Base-by-base conservation (phyloP, 2,888 invertebrate genomes). In the Thelaira solivaga region DNA sequence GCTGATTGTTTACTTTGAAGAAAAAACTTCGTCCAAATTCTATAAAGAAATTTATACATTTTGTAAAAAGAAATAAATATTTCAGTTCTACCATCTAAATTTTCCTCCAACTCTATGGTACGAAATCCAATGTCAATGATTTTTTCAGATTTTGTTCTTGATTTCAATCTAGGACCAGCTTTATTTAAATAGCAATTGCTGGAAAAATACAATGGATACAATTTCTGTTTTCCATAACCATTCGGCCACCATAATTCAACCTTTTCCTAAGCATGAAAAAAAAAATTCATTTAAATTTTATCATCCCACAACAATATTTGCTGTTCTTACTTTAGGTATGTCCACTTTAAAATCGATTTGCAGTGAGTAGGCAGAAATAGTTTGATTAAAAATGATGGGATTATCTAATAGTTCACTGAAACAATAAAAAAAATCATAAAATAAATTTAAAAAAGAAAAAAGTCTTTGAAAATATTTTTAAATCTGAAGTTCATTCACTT, bases 241-340 rank as follows among this genome's bases (percentile, higher is more conserved):
- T 97, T 97, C 0, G 99, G 99, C 98, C 98, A 99, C 99, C 99
- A 99, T 8, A 91, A 83, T 62, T 91, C 86, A 0, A 94, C 91
- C 31, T 85, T 82, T 6, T 87, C 82, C 91, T 92, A 26, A 5
- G 57, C n/a, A n/a, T n/a, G 43, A 34, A 26, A 3, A 24, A 20
- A 43, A 34, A 0, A 20, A 4, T 6, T 29, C 2, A 13, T 26
- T 4, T 18, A 16, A 8, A 31, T 8, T 31, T 31, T 13, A 41
- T 16, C 6, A 11, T 6, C 1, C 2, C 31, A 55, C 0, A 29
- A 26, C 18, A n/a, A n/a, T 26, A n/a, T 36, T 47, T 20, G n/a
- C n/a, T 11, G 8, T 11, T 2, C 11, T 24, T 51, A 84, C 85
- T 64, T 82, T 83, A 1, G 84, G 84, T 64, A 86, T 82, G 24